Conservation (phyloP, 2,113 vertebrate genomes). For the Catharus bicknelli region DNA sequence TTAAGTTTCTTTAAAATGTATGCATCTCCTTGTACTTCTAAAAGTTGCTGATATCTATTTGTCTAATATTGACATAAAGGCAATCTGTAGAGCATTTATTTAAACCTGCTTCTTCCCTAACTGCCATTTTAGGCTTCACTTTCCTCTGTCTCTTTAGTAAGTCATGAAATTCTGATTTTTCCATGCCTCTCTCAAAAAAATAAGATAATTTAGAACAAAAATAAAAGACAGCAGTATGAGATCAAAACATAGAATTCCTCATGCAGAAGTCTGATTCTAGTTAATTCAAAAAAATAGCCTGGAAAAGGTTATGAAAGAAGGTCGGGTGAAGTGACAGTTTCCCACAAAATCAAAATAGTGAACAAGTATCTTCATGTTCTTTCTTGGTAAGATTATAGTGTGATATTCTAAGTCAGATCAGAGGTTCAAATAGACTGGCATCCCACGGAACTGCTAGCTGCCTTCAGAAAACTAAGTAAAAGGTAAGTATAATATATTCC, state of each 20-base stretch:
- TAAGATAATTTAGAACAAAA: neutral
- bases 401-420: neutral
- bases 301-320: neutral
- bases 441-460: neutral
- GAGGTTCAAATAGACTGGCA: neutral
- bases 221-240: neutral
- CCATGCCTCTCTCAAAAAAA: neutral
- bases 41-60: neutral
- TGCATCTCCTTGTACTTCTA: neutral
- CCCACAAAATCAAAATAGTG: fast-evolving
- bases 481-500: neutral
- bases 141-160: neutral
- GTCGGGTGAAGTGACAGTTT: neutral
- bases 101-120: neutral
- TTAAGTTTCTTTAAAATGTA: neutral
- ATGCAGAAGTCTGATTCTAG: neutral
- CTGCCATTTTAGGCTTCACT: neutral
- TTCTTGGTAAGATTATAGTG: neutral
- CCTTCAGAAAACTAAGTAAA: neutral
- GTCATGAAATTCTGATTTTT: neutral
- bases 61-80: neutral
- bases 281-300: neutral
- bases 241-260: neutral
- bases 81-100: neutral
- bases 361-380: neutral